Conservation (phyloP, 2,797 vertebrate species). For the Lemur catta region DNA sequence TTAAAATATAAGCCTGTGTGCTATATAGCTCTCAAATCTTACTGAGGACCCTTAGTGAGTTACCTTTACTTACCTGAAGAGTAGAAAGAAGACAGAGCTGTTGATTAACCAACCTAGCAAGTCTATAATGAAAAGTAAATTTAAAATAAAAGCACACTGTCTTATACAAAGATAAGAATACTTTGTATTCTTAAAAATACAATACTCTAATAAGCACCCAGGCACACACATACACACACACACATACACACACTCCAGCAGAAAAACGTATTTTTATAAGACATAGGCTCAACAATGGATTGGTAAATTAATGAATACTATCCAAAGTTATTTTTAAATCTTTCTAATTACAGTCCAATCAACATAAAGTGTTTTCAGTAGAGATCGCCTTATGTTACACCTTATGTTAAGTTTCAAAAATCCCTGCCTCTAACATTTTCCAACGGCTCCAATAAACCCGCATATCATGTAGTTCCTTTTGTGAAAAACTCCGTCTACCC, state of each 20-base stretch:
- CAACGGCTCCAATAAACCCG: neutral
- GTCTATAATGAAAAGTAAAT: neutral
- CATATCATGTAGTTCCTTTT: neutral
- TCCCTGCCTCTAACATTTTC: neutral
- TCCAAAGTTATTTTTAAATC: slow-evolving; percentile 33
- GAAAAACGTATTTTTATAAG: slow-evolving; percentile 29
- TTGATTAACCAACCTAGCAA: neutral
- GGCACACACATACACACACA: neutral
- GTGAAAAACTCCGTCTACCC: neutral
- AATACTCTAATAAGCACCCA: neutral
- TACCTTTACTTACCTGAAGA: neutral
- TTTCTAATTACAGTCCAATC: slow-evolving; percentile 42
- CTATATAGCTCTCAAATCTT: neutral
- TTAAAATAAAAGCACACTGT: slow-evolving; percentile 7
- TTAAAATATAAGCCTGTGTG: neutral
- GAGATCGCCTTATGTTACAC: slow-evolving; percentile 1
- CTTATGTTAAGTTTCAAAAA: slow-evolving; percentile 46
- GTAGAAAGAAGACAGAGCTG: neutral
- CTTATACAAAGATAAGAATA: neutral
- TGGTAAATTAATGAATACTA: slow-evolving; percentile 36
- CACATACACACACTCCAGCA: neutral
- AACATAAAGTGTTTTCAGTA: slow-evolving; percentile 25
- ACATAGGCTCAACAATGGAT: neutral
- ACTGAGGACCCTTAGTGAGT: neutral
- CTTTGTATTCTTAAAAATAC: neutral